Evolutionary conservation across 1,140 invertebrate genomes (phyloP), one percentile per base, ranked within the genome.

Genomic region (Helicoverpa zea): DNA sequence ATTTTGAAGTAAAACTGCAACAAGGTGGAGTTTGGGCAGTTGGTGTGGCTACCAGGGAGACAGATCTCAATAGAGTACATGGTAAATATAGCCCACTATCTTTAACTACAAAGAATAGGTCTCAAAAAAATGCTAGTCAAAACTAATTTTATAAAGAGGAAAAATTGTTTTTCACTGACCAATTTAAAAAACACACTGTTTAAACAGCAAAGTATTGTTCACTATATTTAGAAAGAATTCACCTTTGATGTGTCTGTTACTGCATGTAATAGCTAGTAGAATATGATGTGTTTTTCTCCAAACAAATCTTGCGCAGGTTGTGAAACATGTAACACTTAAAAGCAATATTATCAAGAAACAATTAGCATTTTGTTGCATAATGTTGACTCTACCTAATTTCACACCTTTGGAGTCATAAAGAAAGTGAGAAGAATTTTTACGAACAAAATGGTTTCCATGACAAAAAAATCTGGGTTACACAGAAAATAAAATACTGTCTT

Each of bases 1-100:
- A 99, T 94, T 99, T 99, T 96, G 99, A 99, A 96, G 98, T 99
- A 3, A 99, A 99, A 96, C 95, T 99, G 80, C 99, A 99, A 94
- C 99, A 99, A 91, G 97, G 97, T 86, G 99, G 99, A 90, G 96
- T 97, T 47, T 99, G 99, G 99, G 98, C 98, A 11, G 96, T 99
- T 43, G 99, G 99, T 9, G 92, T 99, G 80, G 98, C 98, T 18
- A 98, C 98, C 3, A 96, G 97, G 88, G 97, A 98, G 84, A 97
- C 98, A 61, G 97, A 99, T 95, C 95, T 99, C 10, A 98, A 98
- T 91, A 96, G 96, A 90, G 96, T 98, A 23, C 97, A 96, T 93
- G 96, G 96, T 96, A 91, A 86, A 66, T 82, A 13, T 9, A 43
- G 35, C 9, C 1, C 7, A 43, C 5, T 9, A 7, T 35, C 35